phyloP scores from a whole-genome alignment of 2,888 invertebrate species.

The Mesorhabditis spiculigera region DNA sequence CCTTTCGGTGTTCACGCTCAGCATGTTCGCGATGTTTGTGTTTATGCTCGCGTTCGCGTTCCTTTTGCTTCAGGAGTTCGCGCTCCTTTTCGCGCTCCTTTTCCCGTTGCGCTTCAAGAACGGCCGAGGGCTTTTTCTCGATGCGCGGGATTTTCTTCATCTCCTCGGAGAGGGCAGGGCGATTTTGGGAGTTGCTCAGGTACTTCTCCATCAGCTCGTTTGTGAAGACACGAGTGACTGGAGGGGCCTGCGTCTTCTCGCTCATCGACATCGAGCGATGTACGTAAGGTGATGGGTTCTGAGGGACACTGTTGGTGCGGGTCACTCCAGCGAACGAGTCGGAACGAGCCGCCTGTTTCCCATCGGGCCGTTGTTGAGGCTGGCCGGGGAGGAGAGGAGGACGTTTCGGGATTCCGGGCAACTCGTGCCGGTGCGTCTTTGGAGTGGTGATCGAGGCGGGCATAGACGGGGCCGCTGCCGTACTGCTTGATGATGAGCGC shows the following conservation, averaged over 20 bases:
- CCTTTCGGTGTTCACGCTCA: conserved; percentile 7
- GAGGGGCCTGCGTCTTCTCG: background rate
- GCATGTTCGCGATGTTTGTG: background rate
- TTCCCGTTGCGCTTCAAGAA: background rate
- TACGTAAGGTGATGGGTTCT: background rate
- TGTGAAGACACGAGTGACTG: background rate
- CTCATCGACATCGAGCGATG: background rate
- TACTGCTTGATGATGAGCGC: background rate
- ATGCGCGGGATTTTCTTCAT: background rate
- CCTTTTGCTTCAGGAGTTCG: background rate
- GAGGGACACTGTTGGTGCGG: background rate
- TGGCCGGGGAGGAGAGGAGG: background rate
- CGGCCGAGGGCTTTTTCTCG: conserved; percentile 4
- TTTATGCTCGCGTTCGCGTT: background rate
- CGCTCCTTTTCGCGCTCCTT: background rate
- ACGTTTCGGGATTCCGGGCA: background rate
- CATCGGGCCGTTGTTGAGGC: background rate
- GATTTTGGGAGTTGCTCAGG: background rate
- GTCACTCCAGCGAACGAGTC: background rate
- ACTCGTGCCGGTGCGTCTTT: background rate
- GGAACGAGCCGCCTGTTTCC: background rate
- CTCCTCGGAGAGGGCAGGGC: background rate
- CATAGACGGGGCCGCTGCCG: background rate
- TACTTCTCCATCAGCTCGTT: background rate
- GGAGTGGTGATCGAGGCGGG: background rate